Evolutionary conservation across 1,140 invertebrate genomes (phyloP), one percentile per base, ranked within the genome.

Genomic region (Atta cephalotes): DNA sequence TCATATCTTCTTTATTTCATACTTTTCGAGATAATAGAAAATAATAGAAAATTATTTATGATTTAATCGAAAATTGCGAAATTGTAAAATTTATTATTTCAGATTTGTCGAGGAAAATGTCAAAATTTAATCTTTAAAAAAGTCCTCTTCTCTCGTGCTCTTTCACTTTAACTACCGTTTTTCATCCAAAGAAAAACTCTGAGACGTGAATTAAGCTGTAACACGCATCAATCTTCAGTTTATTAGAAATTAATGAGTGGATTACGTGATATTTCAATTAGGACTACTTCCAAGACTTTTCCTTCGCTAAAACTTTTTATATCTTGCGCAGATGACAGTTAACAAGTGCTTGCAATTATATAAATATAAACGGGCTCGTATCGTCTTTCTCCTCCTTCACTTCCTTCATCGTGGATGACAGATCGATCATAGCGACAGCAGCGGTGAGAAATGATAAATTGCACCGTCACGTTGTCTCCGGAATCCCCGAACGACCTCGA

Each of bases 391-490:
- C 16, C 45, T 58, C 1, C 72, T n/a, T 3, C 18, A 6, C 21
- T 16, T 51, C 49, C 63, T 12, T 14, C 53, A 6, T 25, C n/a
- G 4, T 45, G 18, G 63, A 66, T 79, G 39, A 63, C 10, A 49
- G 68, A 84, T 82, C 68, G 80, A 82, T 84, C 28, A 62, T 39
- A 62, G 18, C 62, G 70, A 74, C 80, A 74, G 39, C 70, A 2
- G 68, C 53, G 25, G 63, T 74, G 53, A 60, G 80, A 39, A 76
- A 84, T 84, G 80, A 84, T 62, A 74, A 84, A 84, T 84, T 84
- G 70, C 58, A 49, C n/a, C 39, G 39, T 82, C 80, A 82, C 53
- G 45, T 49, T 58, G 80, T 84, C 56, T 45, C 70, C 39, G n/a
- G 28, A 74, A 74, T 84, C 80, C 53, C 80, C 39, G 53, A 84